phyloP scores from a whole-genome alignment of 2,797 vertebrate species.

The Microctenopoma lineatum region DNA sequence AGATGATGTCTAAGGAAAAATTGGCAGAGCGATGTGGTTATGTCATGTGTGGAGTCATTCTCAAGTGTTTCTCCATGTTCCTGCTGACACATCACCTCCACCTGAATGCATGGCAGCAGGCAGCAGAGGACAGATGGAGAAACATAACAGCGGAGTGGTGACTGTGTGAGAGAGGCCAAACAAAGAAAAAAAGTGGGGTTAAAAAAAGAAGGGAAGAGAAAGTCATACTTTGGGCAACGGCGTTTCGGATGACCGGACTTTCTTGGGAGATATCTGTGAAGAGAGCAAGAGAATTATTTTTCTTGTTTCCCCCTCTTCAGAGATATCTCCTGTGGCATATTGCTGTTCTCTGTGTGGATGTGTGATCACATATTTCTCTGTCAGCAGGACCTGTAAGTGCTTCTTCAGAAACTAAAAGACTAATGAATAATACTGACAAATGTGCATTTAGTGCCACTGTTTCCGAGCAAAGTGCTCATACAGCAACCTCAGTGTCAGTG shows the following conservation, averaged over 20 bases:
- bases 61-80: slow-evolving; percentile 47
- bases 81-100: slow-evolving; percentile 69
- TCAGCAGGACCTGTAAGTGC: slow-evolving; percentile 48
- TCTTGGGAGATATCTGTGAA: slow-evolving; percentile 91
- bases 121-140: slow-evolving; percentile 59
- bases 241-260: slow-evolving; percentile 86
- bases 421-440: slow-evolving; percentile 22
- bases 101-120: slow-evolving; percentile 75
- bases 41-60: slow-evolving; percentile 73
- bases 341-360: slow-evolving; percentile 67
- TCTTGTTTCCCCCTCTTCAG: slow-evolving; percentile 87
- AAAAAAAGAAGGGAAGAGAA: slow-evolving; percentile 79
- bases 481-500: slow-evolving; percentile 8
- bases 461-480: slow-evolving; percentile 21
- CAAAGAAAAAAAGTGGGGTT: slow-evolving; percentile 3
- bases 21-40: slow-evolving; percentile 57
- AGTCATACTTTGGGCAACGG: slow-evolving; percentile 88
- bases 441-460: slow-evolving; percentile 12
- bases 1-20: slow-evolving; percentile 65
- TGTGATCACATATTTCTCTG: slow-evolving; percentile 42
- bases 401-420: slow-evolving; percentile 44
- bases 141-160: slow-evolving; percentile 52
- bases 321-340: slow-evolving; percentile 87
- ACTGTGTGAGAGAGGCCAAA: slow-evolving; percentile 49
- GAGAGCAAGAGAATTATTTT: slow-evolving; percentile 87